phyloP scores from a whole-genome alignment of 1,140 invertebrate genomes.

The Drosophila ficusphila region DNA sequence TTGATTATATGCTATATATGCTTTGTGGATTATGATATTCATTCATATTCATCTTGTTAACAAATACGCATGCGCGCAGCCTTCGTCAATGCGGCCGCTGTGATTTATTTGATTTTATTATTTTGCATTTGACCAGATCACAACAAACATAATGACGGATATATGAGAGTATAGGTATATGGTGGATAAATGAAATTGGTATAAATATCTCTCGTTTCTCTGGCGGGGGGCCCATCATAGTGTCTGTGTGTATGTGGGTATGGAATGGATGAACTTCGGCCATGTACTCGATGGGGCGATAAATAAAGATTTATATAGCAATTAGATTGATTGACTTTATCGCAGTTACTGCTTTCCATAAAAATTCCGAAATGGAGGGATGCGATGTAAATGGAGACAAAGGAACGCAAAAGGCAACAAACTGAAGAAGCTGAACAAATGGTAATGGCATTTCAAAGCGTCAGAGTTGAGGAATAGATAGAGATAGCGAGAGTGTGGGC shows the following conservation, averaged over 20 bases:
- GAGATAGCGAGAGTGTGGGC: slow-evolving; percentile 18
- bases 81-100: slow-evolving; percentile 71
- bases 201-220: slow-evolving; percentile 57
- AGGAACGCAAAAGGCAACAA: slow-evolving; percentile 14
- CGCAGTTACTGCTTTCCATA: slow-evolving; percentile 7
- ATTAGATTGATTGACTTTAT: slow-evolving; percentile 27
- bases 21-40: slow-evolving; percentile 61
- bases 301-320: slow-evolving; percentile 28
- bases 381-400: slow-evolving; percentile 15
- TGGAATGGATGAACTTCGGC: slow-evolving; percentile 21
- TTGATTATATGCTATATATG: slow-evolving; percentile 54
- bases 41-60: slow-evolving; percentile 68
- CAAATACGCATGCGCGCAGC: slow-evolving; percentile 81
- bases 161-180: slow-evolving; percentile 35
- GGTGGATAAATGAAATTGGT: slow-evolving; percentile 45
- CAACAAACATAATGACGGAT: slow-evolving; percentile 42
- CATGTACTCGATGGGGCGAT: slow-evolving; percentile 39
- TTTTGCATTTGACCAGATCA: slow-evolving; percentile 46
- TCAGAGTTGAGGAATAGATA: slow-evolving; percentile 20
- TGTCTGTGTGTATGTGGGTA: slow-evolving; percentile 44
- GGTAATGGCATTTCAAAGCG: slow-evolving; percentile 45
- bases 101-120: slow-evolving; percentile 46
- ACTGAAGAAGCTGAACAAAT: slow-evolving; percentile 13
- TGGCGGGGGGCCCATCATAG: slow-evolving; percentile 26
- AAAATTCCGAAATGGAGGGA: slow-evolving; percentile 8